These are phyloP conservation scores for Prosopocoilus inquinatus DNA, from an alignment of 2,888 invertebrate species.

Conservation along the genomic window DNA sequence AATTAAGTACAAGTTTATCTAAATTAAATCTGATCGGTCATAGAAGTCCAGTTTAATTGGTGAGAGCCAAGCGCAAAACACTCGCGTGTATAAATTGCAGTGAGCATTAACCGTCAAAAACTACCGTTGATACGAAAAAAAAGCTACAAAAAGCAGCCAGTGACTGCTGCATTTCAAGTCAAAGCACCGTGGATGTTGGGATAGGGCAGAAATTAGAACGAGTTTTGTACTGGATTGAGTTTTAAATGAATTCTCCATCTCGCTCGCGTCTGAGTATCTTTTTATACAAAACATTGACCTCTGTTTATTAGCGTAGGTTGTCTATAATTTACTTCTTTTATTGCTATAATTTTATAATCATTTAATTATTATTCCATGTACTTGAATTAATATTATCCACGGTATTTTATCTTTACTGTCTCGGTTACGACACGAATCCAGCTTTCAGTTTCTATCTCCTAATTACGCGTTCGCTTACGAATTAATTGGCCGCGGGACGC, in stretches of 20 bases:
- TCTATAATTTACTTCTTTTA: conserved; percentile 10
- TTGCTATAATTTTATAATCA: conserved; percentile 14
- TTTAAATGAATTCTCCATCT: conserved; percentile 23
- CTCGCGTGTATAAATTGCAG: conserved; percentile 29
- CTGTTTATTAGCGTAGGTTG: conserved; percentile 28
- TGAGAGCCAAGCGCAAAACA: background rate
- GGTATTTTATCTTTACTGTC: no score
- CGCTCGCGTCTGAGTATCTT: conserved; percentile 17
- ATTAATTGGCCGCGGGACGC: background rate
- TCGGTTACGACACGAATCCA: background rate
- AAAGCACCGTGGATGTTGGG: conserved; percentile 29
- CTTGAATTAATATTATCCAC: background rate
- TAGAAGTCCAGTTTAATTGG: no score
- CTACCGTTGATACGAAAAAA: conserved; percentile 24
- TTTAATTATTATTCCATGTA: conserved; percentile 18
- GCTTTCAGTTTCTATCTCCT: background rate
- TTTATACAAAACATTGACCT: conserved; percentile 25
- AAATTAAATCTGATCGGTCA: no score
- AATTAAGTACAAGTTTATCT: no score
- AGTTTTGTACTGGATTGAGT: conserved; percentile 29
- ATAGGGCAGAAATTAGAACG: conserved; percentile 38
- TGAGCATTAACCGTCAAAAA: conserved; percentile 37
- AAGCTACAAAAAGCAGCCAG: conserved; percentile 9
- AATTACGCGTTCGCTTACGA: background rate
- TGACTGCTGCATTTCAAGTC: conserved; percentile 16